Evolutionary conservation across 92 coral and sea anemone genomes (phyloP), one percentile per base, ranked within the genome.

Genomic region (Palythoa heliodiscus): DNA sequence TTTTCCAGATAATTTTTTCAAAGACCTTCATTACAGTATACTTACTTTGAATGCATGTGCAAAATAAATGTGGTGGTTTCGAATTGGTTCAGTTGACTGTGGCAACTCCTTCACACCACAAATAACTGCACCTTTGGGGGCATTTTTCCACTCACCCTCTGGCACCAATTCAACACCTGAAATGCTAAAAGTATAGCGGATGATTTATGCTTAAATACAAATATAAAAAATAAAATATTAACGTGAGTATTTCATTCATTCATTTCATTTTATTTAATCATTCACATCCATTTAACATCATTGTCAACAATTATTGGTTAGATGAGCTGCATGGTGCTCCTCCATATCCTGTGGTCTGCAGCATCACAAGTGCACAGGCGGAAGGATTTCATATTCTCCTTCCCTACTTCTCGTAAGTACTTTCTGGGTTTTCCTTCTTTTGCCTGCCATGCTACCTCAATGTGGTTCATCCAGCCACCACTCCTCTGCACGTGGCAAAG

Each of bases 41-140:
- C 64, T 58, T 60, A 93, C 98, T 93, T 95, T 95, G 63, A 89
- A 95, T 8, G 96, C 96, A 93, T 95, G 98, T 60, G 95, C 98
- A 91, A 95, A 95, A 88, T 82, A 95, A 14, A 95, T 88, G 78
- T 94, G 98, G 52, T 73, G 88, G 19, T 91, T 90, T 38, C 88
- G 75, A 70, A 89, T 88, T 55, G 92, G 87, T n/a, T 88, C 86
- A 48, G 60, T 71, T 37, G 83, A 83, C 47, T 77, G 84, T 11
- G 93, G 92, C 63, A 95, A 78, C 63, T 93, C 95, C 76, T 95
- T 95, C 11, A 95, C 78, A 24, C 98, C 98, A 85, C 94, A 88
- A 55, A 95, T 86, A 52, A 91, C 39, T 50, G 95, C 96, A 82
- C 91, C 98, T 76, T 89, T 93, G 25, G 97, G 98, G n/a, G 95